A percentile compares a stretch with the other conserved stretches of the same genome.
These are phyloP conservation scores for Butorides virescens DNA, from an alignment of 2,113 vertebrate genomes.

Conservation along the genomic window DNA sequence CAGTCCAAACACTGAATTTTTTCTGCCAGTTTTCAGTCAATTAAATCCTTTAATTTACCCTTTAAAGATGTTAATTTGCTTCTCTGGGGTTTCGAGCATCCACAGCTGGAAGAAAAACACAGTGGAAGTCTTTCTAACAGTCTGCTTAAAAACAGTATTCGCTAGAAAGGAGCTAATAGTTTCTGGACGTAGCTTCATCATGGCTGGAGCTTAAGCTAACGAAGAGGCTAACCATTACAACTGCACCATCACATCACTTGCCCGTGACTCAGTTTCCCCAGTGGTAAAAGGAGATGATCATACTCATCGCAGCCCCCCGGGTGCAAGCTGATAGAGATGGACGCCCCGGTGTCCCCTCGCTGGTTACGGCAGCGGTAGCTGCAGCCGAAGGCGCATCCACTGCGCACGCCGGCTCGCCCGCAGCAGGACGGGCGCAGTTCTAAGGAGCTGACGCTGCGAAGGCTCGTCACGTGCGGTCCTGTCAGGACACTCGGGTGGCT, in stretches of 20 bases:
- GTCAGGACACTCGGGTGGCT: not conserved
- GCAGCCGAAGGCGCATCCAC: accelerated
- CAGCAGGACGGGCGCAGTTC: not conserved
- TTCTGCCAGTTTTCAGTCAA: not conserved
- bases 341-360: not conserved
- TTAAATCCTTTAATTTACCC: not conserved
- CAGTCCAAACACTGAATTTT: not conserved
- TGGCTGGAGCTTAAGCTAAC: not conserved
- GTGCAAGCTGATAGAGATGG: accelerated
- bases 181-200: not conserved
- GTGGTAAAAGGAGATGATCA: not conserved
- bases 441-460: not conserved
- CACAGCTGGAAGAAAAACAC: not conserved
- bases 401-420: accelerated
- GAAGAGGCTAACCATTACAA: not conserved
- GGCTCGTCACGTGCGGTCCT: accelerated
- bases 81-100: not conserved
- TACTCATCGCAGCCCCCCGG: not conserved
- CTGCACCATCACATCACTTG: not conserved
- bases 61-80: not conserved
- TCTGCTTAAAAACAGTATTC: not conserved
- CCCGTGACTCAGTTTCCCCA: not conserved
- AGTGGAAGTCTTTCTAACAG: not conserved
- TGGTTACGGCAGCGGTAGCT: not conserved
- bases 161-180: not conserved